Base-by-base conservation (phyloP, 2,888 invertebrate genomes). In the Amphipoea lucens region DNA sequence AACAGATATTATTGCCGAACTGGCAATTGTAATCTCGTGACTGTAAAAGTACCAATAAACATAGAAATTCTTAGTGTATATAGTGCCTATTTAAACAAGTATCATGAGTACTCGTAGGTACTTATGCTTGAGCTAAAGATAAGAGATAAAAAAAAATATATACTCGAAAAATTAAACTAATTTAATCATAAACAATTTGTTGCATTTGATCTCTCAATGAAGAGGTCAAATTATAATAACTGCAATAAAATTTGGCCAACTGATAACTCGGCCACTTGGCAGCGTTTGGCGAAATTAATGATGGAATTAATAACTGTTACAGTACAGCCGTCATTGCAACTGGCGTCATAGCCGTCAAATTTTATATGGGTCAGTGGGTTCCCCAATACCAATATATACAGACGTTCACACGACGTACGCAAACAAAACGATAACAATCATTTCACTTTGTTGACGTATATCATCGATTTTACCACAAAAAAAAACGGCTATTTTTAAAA, bases 221-320 rank as follows among this genome's bases (percentile, higher is more conserved):
- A 76, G 51, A 76, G 65, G 54, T 54, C 70, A 84, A 77, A 77
- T 79, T 80, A 76, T 78, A 76, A 57, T 73, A 75, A 82, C 68
- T 75, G 73, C 67, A 84, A 78, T 85, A 77, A 60, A 85, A 82
- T 80, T 81, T 74, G 80, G 72, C 40, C 81, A 78, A 54, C 69
- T 11, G 36, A 79, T 83, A 67, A 71, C 71, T 80, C 76, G 70
- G 73, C 36, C 74, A 76, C 78, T 89, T 88, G 86, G 82, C 88
- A 89, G 79, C 78, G 73, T 83, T 88, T 74, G 73, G 69, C 57
- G 42, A 83, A 78, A 83, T 83, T 83, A 84, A 88, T 86, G 66
- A 71, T 63, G 65, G 73, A 82, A 87, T 81, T 79, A 87, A 81
- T 82, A 83, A 79, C 82, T 78, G 76, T 42, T 74, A 76, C 40